Evolutionary conservation across 2,888 invertebrate species (phyloP), one percentile per base, ranked within the genome.

Genomic region (Drosophila kambysellisi): DNA sequence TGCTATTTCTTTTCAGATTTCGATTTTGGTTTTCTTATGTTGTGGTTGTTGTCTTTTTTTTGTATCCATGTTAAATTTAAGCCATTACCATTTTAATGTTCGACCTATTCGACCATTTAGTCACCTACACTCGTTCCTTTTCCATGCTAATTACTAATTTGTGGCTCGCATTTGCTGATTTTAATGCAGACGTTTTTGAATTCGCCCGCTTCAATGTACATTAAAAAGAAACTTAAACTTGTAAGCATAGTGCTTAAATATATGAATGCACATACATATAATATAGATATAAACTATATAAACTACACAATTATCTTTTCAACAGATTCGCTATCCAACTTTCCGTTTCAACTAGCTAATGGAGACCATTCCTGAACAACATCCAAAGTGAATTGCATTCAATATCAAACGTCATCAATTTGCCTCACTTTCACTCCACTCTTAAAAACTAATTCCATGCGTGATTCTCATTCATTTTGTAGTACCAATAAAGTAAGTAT

Each of bases 141-240:
- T 41, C n/a, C 62, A 35, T 50, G 54, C 69, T 76, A 76, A 68
- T 53, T 67, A 39, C 80, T 80, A 79, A 76, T 76, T 79, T 85
- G 77, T 85, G 84, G 88, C 88, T 85, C 83, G 88, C 88, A 83
- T 88, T 85, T 85, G 86, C 86, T 88, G 84, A 88, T 85, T 81
- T 84, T 51, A 63, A 67, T 60, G 65, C 74, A 80, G 83, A 87
- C 87, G 72, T 66, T 61, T 48, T 52, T 20, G 12, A 58, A 63
- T 46, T 60, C 79, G 76, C 33, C 79, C 68, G 71, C 50, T 53
- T 63, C 20, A 68, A 76, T 75, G 57, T 76, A 79, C 60, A 76
- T 53, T 70, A 79, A 61, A 79, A 59, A 62, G 17, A 62, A 80
- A 80, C 65, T 62, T 66, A 79, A 76, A 35, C 53, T 58, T 54